A percentile compares a stretch with the other conserved stretches of the same genome.
These are phyloP conservation scores for Heliconius erato DNA, from an alignment of 2,888 invertebrate species.

Conservation along the genomic window DNA sequence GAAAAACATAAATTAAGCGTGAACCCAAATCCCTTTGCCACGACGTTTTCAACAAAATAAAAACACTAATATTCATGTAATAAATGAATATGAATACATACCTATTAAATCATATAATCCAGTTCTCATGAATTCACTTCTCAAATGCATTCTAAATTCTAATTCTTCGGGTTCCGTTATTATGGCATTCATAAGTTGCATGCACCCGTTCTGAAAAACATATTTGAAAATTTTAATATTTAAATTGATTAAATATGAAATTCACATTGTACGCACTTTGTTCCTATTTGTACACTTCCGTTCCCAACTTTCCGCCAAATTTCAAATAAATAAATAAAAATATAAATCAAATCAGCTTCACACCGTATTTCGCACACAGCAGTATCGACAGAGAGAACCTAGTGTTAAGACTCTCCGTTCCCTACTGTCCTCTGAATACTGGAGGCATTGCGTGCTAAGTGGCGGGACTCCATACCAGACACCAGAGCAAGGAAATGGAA, in stretches of 20 bases:
- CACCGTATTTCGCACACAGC: no score
- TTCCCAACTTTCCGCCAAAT: not conserved
- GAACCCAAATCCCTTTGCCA: not conserved
- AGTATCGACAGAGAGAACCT: no score
- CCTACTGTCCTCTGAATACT: no score
- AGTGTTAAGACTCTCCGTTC: no score
- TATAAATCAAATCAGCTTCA: no score
- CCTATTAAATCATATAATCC: constrained; percentile 94
- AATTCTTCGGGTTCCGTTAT: constrained; percentile 93
- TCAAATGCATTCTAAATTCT: constrained; percentile 96
- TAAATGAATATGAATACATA: constrained; percentile 54
- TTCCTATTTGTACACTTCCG: not conserved
- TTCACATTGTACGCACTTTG: not conserved
- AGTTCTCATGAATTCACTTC: constrained; percentile 98
- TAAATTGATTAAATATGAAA: no score
- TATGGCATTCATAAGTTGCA: constrained; percentile 97
- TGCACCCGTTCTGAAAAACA: constrained; percentile 90
- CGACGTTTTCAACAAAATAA: not conserved
- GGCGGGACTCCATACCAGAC: no score
- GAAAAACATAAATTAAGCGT: no score
- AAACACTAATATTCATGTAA: not conserved
- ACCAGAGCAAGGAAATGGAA: no score
- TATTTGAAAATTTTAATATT: no score
- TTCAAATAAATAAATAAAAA: not conserved
- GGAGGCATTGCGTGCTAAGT: no score